Evolutionary conservation across 1,140 invertebrate genomes (phyloP).

Genomic region (Cyrtorhinus lividipennis): DNA sequence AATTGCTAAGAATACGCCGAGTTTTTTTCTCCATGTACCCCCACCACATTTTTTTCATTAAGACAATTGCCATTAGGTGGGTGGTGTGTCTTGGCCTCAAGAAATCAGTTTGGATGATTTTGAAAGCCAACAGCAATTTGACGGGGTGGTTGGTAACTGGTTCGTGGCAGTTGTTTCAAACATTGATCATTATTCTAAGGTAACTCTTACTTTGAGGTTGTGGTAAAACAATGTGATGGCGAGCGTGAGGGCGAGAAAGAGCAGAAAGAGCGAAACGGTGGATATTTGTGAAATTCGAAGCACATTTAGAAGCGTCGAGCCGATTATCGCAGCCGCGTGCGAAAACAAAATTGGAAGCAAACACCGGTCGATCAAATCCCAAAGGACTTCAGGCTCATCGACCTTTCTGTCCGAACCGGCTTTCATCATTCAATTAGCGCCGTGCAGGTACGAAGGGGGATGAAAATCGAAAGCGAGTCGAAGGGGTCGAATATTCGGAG

Average conservation of each 20-base stretch:
- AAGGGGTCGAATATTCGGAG: neutral
- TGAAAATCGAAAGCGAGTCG: neutral
- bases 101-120: too few species aligned
- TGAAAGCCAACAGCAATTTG: too few species aligned
- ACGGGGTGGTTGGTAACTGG: too few species aligned
- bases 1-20: too few species aligned
- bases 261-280: conserved; percentile 56
- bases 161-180: too few species aligned
- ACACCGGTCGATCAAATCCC: conserved; percentile 63
- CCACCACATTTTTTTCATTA: too few species aligned
- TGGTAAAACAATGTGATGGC: conserved; percentile 62
- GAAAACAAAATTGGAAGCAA: conserved; percentile 60
- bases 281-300: conserved; percentile 55
- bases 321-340: conserved; percentile 54
- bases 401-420: conserved; percentile 21
- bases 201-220: conserved; percentile 64
- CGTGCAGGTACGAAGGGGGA: neutral
- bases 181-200: too few species aligned
- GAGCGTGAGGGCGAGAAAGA: conserved; percentile 50
- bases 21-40: too few species aligned
- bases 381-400: conserved; percentile 34
- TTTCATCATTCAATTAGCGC: conserved; percentile 10
- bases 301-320: conserved; percentile 50
- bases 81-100: too few species aligned
- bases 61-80: too few species aligned